Evolutionary conservation across 2,797 vertebrate species (phyloP).

Genomic region (Dryobates pubescens): DNA sequence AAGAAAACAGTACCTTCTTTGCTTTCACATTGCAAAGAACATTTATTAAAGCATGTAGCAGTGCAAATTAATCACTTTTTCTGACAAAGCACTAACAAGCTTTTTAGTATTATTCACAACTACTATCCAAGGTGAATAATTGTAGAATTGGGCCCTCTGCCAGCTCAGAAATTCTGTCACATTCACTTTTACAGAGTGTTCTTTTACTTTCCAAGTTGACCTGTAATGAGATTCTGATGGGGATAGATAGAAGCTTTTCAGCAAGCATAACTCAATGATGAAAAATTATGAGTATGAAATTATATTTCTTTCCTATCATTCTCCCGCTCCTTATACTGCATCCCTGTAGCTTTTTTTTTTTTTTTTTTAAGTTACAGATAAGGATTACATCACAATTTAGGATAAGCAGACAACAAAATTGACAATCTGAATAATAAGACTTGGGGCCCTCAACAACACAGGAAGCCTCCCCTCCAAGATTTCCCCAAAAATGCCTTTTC

Average conservation of each 20-base stretch:
- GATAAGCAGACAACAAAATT: neutral
- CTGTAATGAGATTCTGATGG: conserved; percentile 66
- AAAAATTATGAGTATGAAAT: conserved; percentile 45
- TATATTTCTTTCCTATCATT: conserved; percentile 3
- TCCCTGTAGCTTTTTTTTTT: neutral
- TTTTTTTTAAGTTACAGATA: neutral
- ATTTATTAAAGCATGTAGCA: neutral
- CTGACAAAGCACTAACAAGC: neutral
- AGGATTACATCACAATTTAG: neutral
- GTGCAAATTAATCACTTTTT: neutral
- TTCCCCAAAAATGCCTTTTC: neutral
- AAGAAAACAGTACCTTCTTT: neutral
- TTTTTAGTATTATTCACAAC: neutral
- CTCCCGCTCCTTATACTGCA: neutral
- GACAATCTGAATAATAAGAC: neutral
- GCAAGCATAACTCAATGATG: conserved; percentile 40
- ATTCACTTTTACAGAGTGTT: conserved; percentile 36
- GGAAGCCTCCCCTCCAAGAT: neutral
- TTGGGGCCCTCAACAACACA: neutral
- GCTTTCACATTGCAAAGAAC: neutral
- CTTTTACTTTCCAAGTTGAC: conserved; percentile 54
- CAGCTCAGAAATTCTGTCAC: conserved; percentile 44
- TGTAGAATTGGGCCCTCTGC: conserved; percentile 25
- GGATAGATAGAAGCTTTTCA: conserved; percentile 44
- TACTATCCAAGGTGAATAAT: conserved; percentile 20